Percentiles rank a stretch among this genome's conserved stretches.
Evolutionary conservation across 2,888 invertebrate genomes (phyloP).

Genomic region (Arrhopalites spinosus): DNA sequence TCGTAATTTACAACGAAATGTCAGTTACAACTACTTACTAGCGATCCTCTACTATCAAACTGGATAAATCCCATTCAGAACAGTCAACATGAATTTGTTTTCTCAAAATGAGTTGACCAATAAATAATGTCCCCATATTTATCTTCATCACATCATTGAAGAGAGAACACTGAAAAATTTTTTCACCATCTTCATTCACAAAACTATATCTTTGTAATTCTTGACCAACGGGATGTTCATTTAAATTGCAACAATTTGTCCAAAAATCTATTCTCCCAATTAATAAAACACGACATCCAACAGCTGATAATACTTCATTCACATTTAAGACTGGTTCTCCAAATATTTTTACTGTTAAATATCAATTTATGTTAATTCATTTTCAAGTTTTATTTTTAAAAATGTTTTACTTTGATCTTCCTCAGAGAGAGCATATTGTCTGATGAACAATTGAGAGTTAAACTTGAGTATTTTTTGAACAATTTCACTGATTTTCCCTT

Average conservation of each 20-base stretch:
- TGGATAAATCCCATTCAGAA: conserved; percentile 9
- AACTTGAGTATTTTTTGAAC: not conserved
- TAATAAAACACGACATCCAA: conserved; percentile 12
- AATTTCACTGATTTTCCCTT: conserved; percentile 4
- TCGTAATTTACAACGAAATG: too few species aligned
- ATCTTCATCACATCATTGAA: conserved; percentile 18
- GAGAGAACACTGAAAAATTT: conserved; percentile 24
- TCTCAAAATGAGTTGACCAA: conserved; percentile 17
- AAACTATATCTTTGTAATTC: conserved; percentile 26
- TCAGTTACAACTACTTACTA: too few species aligned
- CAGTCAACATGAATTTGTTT: not conserved
- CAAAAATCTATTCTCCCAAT: conserved; percentile 11
- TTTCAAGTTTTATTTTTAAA: not conserved
- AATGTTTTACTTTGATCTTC: conserved; percentile 21
- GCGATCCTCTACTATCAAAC: conserved; percentile 18
- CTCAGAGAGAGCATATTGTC: not conserved
- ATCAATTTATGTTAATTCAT: not conserved
- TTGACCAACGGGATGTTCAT: conserved; percentile 2
- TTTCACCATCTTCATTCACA: not conserved
- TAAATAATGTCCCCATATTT: not conserved
- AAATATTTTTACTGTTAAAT: conserved; percentile 23
- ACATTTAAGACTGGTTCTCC: not conserved
- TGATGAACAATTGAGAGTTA: conserved; percentile 25
- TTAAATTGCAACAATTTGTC: conserved; percentile 15
- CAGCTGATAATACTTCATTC: conserved; percentile 24